Conservation (phyloP, 2,888 invertebrate species). For the Microdon myrmicae region DNA sequence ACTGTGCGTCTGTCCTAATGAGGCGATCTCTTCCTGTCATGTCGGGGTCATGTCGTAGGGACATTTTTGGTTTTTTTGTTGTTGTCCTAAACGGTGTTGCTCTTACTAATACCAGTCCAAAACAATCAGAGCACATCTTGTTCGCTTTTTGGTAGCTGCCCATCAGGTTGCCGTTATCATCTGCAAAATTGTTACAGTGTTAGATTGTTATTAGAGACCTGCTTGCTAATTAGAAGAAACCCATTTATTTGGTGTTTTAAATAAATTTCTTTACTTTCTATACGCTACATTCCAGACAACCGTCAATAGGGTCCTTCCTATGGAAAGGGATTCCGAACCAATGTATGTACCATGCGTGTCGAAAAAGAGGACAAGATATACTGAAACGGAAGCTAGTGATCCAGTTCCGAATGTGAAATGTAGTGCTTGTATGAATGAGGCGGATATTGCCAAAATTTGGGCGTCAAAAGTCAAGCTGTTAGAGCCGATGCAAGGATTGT, state of each 20-base stretch:
- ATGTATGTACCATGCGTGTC: constrained; percentile 5
- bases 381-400: constrained; percentile 13
- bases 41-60: too few relatives aligned
- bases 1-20: too few relatives aligned
- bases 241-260: neutral
- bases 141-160: too few relatives aligned
- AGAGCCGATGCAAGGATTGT: constrained; percentile 60
- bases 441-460: constrained; percentile 60
- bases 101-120: too few relatives aligned
- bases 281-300: constrained; percentile 7
- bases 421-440: too few relatives aligned
- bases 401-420: too few relatives aligned
- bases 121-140: too few relatives aligned
- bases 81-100: too few relatives aligned
- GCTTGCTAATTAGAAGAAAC: constrained; percentile 13
- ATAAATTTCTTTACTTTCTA: neutral
- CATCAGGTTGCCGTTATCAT: too few relatives aligned
- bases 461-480: constrained; percentile 61
- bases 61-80: too few relatives aligned
- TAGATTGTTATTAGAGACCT: constrained; percentile 10
- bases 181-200: neutral
- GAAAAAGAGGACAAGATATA: constrained; percentile 11
- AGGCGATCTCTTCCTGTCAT: too few relatives aligned
- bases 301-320: constrained; percentile 5
- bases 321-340: neutral